These are phyloP conservation scores for Gallinago undulata DNA, from an alignment of 2,113 vertebrate species.

Conservation along the genomic window DNA sequence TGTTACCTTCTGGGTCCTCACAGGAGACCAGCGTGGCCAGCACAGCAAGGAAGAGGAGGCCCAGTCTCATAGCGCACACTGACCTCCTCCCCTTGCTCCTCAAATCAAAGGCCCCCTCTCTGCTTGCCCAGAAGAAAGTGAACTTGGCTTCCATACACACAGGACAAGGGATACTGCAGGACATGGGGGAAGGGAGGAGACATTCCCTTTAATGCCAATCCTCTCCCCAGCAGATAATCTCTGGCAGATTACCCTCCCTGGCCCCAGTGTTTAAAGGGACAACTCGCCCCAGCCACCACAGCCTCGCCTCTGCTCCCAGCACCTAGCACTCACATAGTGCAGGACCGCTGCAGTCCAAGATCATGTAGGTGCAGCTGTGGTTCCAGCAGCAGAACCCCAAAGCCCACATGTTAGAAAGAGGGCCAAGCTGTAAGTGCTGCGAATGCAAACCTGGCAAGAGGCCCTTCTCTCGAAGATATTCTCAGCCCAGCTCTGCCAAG, in stretches of 20 bases:
- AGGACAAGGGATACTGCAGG: background rate
- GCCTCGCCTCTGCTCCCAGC: background rate
- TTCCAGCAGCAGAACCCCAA: background rate
- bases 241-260: slow-evolving; percentile 37
- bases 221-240: slow-evolving; percentile 49
- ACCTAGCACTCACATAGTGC: accelerated
- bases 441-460: background rate
- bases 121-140: background rate
- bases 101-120: background rate
- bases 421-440: background rate
- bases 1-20: slow-evolving; percentile 44
- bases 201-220: slow-evolving; percentile 39
- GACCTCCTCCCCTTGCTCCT: background rate
- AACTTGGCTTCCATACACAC: background rate
- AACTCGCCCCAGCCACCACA: background rate
- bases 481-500: background rate
- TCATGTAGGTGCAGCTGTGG: accelerated
- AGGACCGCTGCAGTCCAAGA: accelerated
- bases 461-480: background rate
- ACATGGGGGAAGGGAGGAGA: background rate
- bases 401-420: accelerated
- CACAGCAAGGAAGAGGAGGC: background rate
- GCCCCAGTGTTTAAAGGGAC: slow-evolving; percentile 14
- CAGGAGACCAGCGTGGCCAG: background rate
- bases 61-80: background rate